Evolutionary conservation across 2,113 vertebrate species (phyloP).

Genomic region (Psammodynastes pulverulentus): DNA sequence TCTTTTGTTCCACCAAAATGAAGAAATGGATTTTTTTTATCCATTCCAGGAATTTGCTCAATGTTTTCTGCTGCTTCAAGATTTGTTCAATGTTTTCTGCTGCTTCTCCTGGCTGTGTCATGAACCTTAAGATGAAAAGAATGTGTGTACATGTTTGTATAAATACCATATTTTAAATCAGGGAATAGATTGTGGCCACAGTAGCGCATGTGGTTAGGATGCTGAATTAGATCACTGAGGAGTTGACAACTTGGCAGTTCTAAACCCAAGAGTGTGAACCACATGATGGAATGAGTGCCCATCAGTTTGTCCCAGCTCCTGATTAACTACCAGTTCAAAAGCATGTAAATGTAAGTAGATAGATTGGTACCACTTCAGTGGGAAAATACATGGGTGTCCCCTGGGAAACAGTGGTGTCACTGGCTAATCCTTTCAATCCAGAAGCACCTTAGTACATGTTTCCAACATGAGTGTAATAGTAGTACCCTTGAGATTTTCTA

Average conservation of each 20-base stretch:
- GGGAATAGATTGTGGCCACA: background rate
- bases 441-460: background rate
- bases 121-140: constrained; percentile 33
- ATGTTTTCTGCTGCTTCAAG: constrained; percentile 27
- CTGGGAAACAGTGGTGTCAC: background rate
- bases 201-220: background rate
- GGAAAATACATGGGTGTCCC: background rate
- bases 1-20: background rate
- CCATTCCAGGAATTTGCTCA: constrained; percentile 29
- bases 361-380: background rate
- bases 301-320: background rate
- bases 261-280: background rate
- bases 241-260: background rate
- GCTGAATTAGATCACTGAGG: background rate
- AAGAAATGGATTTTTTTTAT: constrained; percentile 54
- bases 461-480: background rate
- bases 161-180: background rate
- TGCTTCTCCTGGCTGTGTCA: constrained; percentile 26
- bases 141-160: constrained; percentile 21
- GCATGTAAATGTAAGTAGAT: background rate
- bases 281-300: background rate
- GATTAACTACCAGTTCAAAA: background rate
- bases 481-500: background rate
- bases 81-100: constrained; percentile 37
- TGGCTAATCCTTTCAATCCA: background rate